Evolutionary conservation across 2,113 vertebrate species (phyloP).

Genomic region (Thunnus thynnus): DNA sequence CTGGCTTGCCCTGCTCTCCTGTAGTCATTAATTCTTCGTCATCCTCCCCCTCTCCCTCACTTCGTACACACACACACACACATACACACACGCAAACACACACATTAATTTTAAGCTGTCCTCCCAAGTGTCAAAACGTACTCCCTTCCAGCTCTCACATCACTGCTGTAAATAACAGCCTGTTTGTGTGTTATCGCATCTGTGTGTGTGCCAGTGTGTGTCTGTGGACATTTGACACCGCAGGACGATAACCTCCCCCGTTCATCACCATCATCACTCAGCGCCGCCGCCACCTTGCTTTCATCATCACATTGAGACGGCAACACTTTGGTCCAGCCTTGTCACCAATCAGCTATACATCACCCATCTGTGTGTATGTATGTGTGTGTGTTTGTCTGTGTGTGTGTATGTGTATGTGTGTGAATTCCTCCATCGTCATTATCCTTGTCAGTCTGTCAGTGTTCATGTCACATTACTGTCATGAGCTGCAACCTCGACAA

Average conservation of each 20-base stretch:
- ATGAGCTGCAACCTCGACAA: conserved; percentile 44
- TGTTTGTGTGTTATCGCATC: neutral
- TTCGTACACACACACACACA: conserved; percentile 13
- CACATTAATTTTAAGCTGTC: conserved; percentile 73
- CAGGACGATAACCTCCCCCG: conserved; percentile 52
- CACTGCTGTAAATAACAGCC: conserved; percentile 72
- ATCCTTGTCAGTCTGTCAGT: conserved; percentile 61
- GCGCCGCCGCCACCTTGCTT: conserved; percentile 47
- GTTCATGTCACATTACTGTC: conserved; percentile 64
- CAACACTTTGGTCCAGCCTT: conserved; percentile 47
- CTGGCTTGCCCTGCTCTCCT: conserved; percentile 19
- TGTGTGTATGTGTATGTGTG: conserved; percentile 16
- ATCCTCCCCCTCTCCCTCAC: neutral
- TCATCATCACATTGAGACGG: conserved; percentile 68
- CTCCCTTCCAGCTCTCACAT: conserved; percentile 46
- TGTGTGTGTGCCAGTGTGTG: conserved; percentile 9
- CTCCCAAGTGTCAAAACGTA: conserved; percentile 62
- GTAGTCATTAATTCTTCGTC: conserved; percentile 67
- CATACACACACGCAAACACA: neutral
- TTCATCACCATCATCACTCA: conserved; percentile 74
- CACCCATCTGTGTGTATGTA: neutral
- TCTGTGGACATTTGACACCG: conserved; percentile 44
- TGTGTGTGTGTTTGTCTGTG: conserved; percentile 4
- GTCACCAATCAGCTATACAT: conserved; percentile 61
- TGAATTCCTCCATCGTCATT: conserved; percentile 47